Evolutionary conservation across 2,113 vertebrate genomes (phyloP).

Genomic region (Acrocephalus kingi): DNA sequence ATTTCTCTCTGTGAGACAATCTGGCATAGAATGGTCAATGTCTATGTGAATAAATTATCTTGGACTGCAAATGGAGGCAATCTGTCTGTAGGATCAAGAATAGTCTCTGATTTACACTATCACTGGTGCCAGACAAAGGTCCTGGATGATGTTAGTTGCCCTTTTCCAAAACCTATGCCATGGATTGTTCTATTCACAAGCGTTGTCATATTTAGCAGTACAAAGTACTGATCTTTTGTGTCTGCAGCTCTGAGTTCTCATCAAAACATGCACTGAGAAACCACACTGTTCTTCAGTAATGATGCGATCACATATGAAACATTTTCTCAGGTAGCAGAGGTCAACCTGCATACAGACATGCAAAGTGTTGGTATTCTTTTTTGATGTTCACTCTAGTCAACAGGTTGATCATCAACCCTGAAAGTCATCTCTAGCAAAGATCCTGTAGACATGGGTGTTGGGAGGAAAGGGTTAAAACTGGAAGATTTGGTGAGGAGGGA

Average conservation of each 20-base stretch:
- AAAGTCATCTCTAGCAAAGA: neutral
- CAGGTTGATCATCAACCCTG: neutral
- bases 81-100: neutral
- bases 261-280: neutral
- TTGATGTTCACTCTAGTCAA: neutral
- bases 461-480: neutral
- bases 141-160: no score
- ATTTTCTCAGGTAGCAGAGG: neutral
- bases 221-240: neutral
- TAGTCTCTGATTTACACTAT: neutral
- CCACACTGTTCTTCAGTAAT: neutral
- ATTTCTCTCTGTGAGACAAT: neutral
- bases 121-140: neutral
- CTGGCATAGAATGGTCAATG: neutral
- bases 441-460: neutral
- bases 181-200: neutral
- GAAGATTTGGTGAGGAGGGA: neutral
- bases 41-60: neutral
- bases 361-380: neutral
- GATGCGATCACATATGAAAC: neutral
- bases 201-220: neutral
- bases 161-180: neutral
- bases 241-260: neutral
- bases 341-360: neutral
- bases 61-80: neutral